Evolutionary conservation across 2,888 invertebrate species (phyloP).

Genomic region (Lasioglossum malachurum): DNA sequence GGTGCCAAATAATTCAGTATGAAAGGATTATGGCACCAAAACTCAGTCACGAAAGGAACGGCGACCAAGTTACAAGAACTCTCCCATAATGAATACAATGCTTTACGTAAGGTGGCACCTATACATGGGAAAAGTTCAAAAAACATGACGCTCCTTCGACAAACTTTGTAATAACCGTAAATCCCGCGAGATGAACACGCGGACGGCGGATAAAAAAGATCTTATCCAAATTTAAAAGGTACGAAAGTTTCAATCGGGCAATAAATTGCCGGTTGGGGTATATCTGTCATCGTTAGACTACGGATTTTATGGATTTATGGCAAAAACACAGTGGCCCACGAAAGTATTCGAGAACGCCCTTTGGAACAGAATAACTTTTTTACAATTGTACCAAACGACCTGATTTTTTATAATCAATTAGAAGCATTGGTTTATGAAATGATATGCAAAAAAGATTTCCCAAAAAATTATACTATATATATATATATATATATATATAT

Average conservation of each 20-base stretch:
- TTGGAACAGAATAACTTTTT: too few relatives aligned
- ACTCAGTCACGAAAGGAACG: slow-evolving; percentile 58
- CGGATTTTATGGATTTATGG: too few relatives aligned
- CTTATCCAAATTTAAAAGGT: neutral
- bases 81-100: slow-evolving; percentile 59
- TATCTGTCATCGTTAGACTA: neutral
- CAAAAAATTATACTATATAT: too few relatives aligned
- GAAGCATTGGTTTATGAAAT: too few relatives aligned
- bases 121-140: slow-evolving; percentile 49
- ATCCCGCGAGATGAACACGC: neutral
- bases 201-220: neutral
- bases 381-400: too few relatives aligned
- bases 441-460: too few relatives aligned
- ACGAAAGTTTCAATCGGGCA: too few relatives aligned
- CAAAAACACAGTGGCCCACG: too few relatives aligned
- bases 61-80: slow-evolving; percentile 45
- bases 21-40: slow-evolving; percentile 57
- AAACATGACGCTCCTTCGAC: slow-evolving; percentile 31
- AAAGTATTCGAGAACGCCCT: too few relatives aligned
- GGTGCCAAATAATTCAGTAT: slow-evolving; percentile 36
- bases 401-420: too few relatives aligned
- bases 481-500: too few relatives aligned
- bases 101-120: slow-evolving; percentile 51
- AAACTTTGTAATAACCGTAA: slow-evolving; percentile 18
- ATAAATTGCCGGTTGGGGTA: neutral